phyloP scores from a whole-genome alignment of 2,888 invertebrate genomes.

The Tenthredo mesomela region DNA sequence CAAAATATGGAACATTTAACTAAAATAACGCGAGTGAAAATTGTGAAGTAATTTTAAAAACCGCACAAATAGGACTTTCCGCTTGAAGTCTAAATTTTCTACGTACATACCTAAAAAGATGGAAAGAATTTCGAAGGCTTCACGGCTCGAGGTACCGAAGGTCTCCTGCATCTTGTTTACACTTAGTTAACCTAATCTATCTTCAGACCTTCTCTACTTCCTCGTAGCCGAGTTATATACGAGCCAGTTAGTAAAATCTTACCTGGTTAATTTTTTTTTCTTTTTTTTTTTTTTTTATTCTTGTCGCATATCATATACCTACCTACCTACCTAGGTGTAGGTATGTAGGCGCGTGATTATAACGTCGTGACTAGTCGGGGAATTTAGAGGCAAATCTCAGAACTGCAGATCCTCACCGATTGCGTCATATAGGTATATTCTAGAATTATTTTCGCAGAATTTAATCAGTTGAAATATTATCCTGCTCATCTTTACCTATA shows the following conservation, averaged over 20 bases:
- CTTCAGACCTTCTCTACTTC: slow-evolving; percentile 37
- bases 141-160: neutral
- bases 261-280: neutral
- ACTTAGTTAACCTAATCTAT: slow-evolving; percentile 51
- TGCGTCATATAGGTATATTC: neutral
- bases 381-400: neutral
- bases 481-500: too few relatives aligned
- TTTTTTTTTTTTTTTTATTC: neutral
- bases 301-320: neutral
- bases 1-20: neutral
- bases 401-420: neutral
- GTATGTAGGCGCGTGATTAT: neutral
- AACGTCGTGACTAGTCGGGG: neutral
- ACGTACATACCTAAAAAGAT: neutral
- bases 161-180: slow-evolving; percentile 47
- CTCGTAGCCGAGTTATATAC: slow-evolving; percentile 28
- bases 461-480: neutral
- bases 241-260: neutral
- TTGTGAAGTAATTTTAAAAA: neutral
- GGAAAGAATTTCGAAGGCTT: slow-evolving; percentile 40
- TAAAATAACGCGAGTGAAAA: neutral
- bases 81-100: neutral
- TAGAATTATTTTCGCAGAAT: neutral
- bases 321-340: neutral
- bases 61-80: neutral